phyloP scores from a whole-genome alignment of 1,140 invertebrate genomes.

The Archivesica marissinica region DNA sequence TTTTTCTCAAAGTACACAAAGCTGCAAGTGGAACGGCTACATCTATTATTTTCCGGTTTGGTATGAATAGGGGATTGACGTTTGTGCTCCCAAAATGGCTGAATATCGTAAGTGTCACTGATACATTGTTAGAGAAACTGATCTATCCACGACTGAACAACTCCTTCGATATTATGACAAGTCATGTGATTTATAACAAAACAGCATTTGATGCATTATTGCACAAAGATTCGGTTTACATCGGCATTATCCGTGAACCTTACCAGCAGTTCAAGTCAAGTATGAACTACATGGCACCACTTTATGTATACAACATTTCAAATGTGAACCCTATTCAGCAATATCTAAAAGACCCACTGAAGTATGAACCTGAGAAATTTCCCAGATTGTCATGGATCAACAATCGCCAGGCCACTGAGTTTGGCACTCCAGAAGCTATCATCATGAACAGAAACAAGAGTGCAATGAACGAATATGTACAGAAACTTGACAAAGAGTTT shows the following conservation, averaged over 20 bases:
- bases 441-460: constrained; percentile 48
- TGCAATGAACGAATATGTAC: constrained; percentile 61
- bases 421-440: constrained; percentile 63
- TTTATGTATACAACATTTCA: constrained; percentile 66
- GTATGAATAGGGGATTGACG: constrained; percentile 62
- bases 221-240: constrained; percentile 70
- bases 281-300: constrained; percentile 60
- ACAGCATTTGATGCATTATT: constrained; percentile 61
- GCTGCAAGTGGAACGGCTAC: constrained; percentile 75
- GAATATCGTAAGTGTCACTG: constrained; percentile 58
- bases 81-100: constrained; percentile 70
- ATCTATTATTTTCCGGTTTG: constrained; percentile 75
- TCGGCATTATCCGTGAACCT: constrained; percentile 75
- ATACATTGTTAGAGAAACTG: constrained; percentile 32
- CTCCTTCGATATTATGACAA: constrained; percentile 73
- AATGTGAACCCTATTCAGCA: constrained; percentile 63
- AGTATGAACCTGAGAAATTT: constrained; percentile 45
- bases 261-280: constrained; percentile 75
- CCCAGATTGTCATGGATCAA: constrained; percentile 62
- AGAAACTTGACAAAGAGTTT: constrained; percentile 78
- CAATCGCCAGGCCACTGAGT: constrained; percentile 72
- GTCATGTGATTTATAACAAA: constrained; percentile 73
- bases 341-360: constrained; percentile 60
- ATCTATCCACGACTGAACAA: constrained; percentile 42
- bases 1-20: constrained; percentile 78